These are phyloP conservation scores for Platerodrilus igneus DNA, from an alignment of 2,888 invertebrate species.

Conservation along the genomic window DNA sequence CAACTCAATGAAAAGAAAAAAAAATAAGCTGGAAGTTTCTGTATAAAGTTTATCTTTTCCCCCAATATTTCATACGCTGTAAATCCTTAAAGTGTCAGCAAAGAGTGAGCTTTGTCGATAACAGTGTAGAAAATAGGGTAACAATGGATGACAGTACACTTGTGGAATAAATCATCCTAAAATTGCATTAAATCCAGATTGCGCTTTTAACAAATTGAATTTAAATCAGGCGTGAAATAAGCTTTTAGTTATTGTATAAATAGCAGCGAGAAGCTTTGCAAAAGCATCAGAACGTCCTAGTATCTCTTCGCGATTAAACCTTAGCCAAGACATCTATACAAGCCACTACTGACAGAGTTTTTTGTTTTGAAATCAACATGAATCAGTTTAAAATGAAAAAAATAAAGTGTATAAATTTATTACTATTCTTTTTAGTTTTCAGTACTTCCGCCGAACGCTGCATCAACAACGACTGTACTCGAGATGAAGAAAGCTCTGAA, in stretches of 20 bases:
- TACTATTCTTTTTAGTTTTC: constrained; percentile 32
- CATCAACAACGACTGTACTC: too few species aligned
- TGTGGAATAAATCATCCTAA: constrained; percentile 18
- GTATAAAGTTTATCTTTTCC: too few species aligned
- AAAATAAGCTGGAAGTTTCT: too few species aligned
- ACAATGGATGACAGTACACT: constrained; percentile 13
- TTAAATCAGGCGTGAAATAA: constrained; percentile 30
- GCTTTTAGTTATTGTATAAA: constrained; percentile 22
- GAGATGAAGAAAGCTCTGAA: too few species aligned
- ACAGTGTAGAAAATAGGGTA: constrained; percentile 14
- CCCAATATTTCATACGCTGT: too few species aligned
- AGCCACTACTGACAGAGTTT: constrained; percentile 26
- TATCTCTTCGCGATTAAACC: constrained; percentile 22
- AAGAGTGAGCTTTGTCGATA: constrained; percentile 2
- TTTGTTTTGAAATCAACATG: constrained; percentile 22
- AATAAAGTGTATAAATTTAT: constrained; percentile 23
- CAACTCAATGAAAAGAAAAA: too few species aligned
- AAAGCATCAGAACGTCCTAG: constrained; percentile 26
- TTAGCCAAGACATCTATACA: constrained; percentile 34
- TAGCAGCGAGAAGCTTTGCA: not conserved
- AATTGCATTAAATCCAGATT: constrained; percentile 27
- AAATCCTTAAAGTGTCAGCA: too few species aligned
- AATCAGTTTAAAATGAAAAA: constrained; percentile 26
- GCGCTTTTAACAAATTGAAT: constrained; percentile 27
- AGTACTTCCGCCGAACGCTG: too few species aligned